Evolutionary conservation across 2,113 vertebrate species (phyloP).

Genomic region (Laticauda colubrina): DNA sequence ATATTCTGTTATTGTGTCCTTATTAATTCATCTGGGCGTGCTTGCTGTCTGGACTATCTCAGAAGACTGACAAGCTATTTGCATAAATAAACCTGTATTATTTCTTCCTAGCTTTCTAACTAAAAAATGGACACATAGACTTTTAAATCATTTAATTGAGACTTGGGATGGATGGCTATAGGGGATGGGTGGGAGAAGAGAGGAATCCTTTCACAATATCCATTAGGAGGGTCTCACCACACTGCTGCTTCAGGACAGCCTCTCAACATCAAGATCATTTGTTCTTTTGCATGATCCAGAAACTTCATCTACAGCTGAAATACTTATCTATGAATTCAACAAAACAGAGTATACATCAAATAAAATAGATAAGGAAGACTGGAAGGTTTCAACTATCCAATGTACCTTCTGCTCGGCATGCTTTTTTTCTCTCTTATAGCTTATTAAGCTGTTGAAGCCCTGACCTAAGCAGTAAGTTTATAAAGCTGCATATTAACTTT

Average conservation of each 20-base stretch:
- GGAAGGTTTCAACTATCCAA: fast-evolving
- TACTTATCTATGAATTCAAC: background rate
- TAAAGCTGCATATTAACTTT: conserved; percentile 5
- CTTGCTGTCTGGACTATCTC: background rate
- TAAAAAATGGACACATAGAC: background rate
- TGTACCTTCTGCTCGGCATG: background rate
- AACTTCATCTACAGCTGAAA: background rate
- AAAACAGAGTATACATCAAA: background rate
- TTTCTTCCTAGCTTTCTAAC: background rate
- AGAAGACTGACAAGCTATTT: background rate
- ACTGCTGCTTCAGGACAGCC: background rate
- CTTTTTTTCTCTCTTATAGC: background rate
- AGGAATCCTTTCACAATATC: background rate
- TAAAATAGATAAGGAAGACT: background rate
- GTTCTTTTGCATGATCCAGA: background rate
- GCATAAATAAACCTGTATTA: background rate
- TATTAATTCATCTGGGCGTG: background rate
- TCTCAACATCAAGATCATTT: background rate
- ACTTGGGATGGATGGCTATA: background rate
- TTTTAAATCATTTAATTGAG: background rate
- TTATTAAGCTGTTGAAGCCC: background rate
- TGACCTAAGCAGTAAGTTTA: background rate
- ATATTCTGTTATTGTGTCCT: background rate
- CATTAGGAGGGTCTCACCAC: background rate
- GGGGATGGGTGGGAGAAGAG: no score